Conservation (phyloP, 2,113 vertebrate species). For the Triplophysa siluroides region DNA sequence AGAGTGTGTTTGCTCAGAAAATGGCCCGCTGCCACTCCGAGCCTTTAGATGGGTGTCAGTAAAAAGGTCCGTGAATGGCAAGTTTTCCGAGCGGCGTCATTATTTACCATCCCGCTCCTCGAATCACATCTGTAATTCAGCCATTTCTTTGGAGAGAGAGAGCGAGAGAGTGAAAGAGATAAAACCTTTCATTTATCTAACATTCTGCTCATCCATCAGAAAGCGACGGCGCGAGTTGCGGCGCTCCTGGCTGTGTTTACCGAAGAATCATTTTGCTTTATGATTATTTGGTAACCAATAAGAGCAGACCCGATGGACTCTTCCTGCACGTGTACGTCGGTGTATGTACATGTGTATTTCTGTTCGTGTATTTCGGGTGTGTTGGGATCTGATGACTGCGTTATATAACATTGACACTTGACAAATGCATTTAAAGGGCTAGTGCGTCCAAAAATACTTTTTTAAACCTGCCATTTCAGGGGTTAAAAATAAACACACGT, state of each 20-base stretch:
- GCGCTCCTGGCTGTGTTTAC: constrained; percentile 25
- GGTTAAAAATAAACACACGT: too few species aligned
- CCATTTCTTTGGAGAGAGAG: constrained; percentile 29
- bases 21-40: constrained; percentile 9
- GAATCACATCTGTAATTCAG: constrained; percentile 22
- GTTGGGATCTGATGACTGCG: background rate
- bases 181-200: constrained; percentile 32
- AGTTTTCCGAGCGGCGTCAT: constrained; percentile 15
- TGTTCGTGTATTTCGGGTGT: constrained; percentile 18
- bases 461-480: too few species aligned
- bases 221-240: background rate
- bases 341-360: constrained; percentile 16
- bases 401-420: background rate
- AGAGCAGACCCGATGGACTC: background rate
- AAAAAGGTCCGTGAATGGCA: constrained; percentile 41
- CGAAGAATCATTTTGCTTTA: background rate
- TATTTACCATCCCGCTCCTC: constrained; percentile 44
- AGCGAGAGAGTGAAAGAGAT: constrained; percentile 10
- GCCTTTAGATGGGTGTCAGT: constrained; percentile 18
- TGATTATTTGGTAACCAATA: background rate
- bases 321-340: background rate
- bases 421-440: background rate
- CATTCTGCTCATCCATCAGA: constrained; percentile 37
- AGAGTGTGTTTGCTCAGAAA: constrained; percentile 48
- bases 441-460: too few species aligned